Percentiles rank a stretch among this genome's conserved stretches.
Evolutionary conservation across 2,113 vertebrate genomes (phyloP).

Genomic region (Rhinolophus ferrumequinum): DNA sequence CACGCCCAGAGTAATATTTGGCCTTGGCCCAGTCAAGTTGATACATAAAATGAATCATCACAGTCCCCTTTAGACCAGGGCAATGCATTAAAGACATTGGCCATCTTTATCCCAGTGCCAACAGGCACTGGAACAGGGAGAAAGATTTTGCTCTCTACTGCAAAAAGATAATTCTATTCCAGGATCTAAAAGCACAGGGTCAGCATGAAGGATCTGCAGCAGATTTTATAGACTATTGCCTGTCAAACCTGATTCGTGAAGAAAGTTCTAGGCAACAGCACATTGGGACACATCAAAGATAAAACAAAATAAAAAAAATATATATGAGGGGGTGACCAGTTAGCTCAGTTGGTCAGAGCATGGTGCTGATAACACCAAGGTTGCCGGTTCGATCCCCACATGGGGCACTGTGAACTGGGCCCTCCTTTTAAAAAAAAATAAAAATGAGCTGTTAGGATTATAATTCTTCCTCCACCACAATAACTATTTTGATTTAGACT

Average conservation of each 20-base stretch:
- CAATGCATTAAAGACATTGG: neutral
- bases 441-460: constrained; percentile 37
- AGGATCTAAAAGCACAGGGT: neutral
- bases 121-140: neutral
- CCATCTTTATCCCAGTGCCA: neutral
- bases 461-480: neutral
- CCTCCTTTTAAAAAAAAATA: neutral
- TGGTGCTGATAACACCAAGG: no score
- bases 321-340: no score
- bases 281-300: neutral
- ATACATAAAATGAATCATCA: neutral
- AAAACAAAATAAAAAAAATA: neutral
- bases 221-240: neutral
- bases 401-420: no score
- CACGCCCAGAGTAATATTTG: neutral
- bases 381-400: no score
- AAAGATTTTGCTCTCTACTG: neutral
- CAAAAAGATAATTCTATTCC: neutral
- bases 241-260: neutral
- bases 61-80: neutral
- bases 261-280: neutral
- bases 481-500: constrained; percentile 29
- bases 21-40: neutral
- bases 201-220: neutral
- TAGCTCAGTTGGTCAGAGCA: no score